Percentiles rank a stretch among this genome's conserved stretches.
phyloP scores from a whole-genome alignment of 1,140 invertebrate species.

The Atta colombica region DNA sequence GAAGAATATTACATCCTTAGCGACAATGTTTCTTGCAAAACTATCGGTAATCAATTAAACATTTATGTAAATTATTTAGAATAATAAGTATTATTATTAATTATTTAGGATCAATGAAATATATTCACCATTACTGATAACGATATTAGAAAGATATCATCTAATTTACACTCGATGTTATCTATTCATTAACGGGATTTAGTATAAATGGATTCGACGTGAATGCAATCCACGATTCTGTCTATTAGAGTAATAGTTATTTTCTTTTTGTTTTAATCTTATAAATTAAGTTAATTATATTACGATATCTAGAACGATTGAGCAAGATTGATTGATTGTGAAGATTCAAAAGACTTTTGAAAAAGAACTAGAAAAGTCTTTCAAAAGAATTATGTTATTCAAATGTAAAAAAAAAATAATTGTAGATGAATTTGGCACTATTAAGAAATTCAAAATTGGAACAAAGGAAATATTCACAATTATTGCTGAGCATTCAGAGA shows the following conservation, averaged over 20 bases:
- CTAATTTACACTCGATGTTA: conserved; percentile 36
- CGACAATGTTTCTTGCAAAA: conserved; percentile 89
- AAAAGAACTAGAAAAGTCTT: too few relatives aligned
- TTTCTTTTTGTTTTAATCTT: conserved; percentile 3
- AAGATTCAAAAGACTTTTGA: neutral
- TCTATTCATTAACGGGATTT: conserved; percentile 57
- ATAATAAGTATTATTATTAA: neutral
- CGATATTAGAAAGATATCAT: conserved; percentile 75
- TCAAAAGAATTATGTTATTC: neutral
- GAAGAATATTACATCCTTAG: too few relatives aligned
- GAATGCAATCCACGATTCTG: conserved; percentile 57
- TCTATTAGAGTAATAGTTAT: conserved; percentile 81
- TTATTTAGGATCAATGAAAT: conserved; percentile 76
- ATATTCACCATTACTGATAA: conserved; percentile 72
- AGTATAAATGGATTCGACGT: conserved; percentile 76
- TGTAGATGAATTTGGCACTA: conserved; percentile 65
- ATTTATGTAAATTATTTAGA: neutral
- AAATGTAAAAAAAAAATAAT: neutral
- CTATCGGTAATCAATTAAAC: conserved; percentile 81
- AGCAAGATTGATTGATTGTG: too few relatives aligned
- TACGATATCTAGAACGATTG: neutral
- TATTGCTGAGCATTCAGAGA: conserved; percentile 92
- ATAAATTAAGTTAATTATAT: conserved; percentile 4
- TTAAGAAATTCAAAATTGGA: conserved; percentile 73
- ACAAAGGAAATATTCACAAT: conserved; percentile 73